Evolutionary conservation across 2,113 vertebrate genomes (phyloP).

Genomic region (Neolamprologus caudopunctatus): DNA sequence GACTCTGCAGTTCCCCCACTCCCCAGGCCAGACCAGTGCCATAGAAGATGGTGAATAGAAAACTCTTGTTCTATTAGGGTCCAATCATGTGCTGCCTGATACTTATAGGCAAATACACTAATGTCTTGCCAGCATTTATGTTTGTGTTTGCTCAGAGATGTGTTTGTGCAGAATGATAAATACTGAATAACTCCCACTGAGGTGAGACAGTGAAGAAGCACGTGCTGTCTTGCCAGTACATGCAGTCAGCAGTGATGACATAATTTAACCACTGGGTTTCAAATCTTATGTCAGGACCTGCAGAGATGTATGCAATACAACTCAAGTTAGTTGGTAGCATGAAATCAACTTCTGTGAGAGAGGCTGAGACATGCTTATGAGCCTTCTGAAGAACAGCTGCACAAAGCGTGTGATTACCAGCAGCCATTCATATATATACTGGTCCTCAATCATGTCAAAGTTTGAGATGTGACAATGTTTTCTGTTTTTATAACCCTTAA

Average conservation of each 20-base stretch:
- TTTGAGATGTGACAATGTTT: background rate
- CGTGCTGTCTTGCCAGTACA: background rate
- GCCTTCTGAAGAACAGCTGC: background rate
- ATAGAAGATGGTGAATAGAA: background rate
- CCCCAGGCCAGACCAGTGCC: background rate
- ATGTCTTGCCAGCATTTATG: background rate
- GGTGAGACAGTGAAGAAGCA: background rate
- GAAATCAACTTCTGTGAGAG: background rate
- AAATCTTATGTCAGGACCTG: background rate
- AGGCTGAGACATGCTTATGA: background rate
- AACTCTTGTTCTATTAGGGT: background rate
- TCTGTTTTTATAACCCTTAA: background rate
- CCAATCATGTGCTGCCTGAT: background rate
- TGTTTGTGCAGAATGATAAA: background rate
- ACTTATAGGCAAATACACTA: fast-evolving
- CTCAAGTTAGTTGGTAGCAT: background rate
- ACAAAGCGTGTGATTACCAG: background rate
- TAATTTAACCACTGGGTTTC: background rate
- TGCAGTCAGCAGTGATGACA: background rate
- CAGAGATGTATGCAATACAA: background rate
- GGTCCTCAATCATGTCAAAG: background rate
- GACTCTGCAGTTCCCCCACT: background rate
- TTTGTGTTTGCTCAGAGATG: background rate
- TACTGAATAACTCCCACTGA: background rate
- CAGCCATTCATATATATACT: background rate